Base-by-base conservation (phyloP, 2,113 vertebrate genomes). In the Holacanthus passer region DNA sequence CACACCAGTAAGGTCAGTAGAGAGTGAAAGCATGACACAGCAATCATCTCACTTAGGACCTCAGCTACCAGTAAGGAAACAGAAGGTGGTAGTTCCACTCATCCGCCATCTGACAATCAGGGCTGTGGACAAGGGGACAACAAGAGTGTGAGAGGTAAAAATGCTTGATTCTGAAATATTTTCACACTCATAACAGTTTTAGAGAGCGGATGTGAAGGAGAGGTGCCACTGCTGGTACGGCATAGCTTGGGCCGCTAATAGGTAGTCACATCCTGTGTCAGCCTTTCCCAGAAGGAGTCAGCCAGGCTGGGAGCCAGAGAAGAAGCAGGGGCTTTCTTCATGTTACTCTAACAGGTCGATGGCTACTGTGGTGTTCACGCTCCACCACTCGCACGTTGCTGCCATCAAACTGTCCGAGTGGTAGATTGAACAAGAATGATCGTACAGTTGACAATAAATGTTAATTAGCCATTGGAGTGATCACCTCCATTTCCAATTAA, bases 191-290 rank as follows among this genome's bases (percentile, higher is more conserved):
- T 76, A 71, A 66, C 71, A 81, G 31, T 72, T 88, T 82, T 77
- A 50, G 81, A 68, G 50, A 47, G 60, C 82, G 47, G 41, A 70
- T 85, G 77, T 76, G 71, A 89, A 83, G 31, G 53, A 71, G 47
- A 52, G 75, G 37, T 58, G 68, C 19, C 47, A 53, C 19, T 73
- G 70, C 39, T 81, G 72, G 50, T 29, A 29, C 20, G 47, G 39
- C 32, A 69, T 0, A n/a, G 52, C 32, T 24, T 29, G 24, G 48
- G 17, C 47, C 27, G 60, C 66, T 63, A 75, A 76, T 41, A 59
- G 35, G 48, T 35, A 72, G 71, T 87, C 65, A 79, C 65, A 66
- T 89, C 79, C 78, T 88, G 70, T 79, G 62, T 83, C 70, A 79
- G 55, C 24, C 20, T 64, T 75, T 83, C 60, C 32, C 74, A 72